Base-by-base conservation (phyloP, 2,888 invertebrate genomes). In the Heliconius hortense region DNA sequence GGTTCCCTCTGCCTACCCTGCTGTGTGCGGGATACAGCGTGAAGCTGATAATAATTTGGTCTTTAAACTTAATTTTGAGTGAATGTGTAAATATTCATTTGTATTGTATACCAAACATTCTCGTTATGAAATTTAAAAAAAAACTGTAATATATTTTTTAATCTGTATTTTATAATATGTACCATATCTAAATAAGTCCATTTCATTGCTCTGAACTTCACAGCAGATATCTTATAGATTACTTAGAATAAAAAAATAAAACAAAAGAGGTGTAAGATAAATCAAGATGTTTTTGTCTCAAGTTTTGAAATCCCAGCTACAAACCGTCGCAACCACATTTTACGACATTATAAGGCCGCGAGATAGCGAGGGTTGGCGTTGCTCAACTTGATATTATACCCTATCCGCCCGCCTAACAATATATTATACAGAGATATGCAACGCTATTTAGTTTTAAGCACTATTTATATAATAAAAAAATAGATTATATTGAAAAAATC, bases 291-390 rank as follows among this genome's bases (percentile, higher is more conserved):
- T 60, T 71, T 71, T 71, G 59, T 60, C 63, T 62, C 31, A 60
- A 73, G 59, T 59, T 73, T 56, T 60, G 60, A 68, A 48, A 60
- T 43, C 48, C 48, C 39, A 71, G 71, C 71, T 39, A 68, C 59
- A 74, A 63, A 53, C 43, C 48, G 62, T 60, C 60, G 53, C 62
- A 56, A 35, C 35, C 69, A 53, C 35, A 69, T 74, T 74, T 74
- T 63, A 74, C 63, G 74, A 74, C 35, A 39, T 63, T 69, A 69
- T 63, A 63, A 63, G 53, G 69, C 63, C 63, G 53, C 53, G 69
- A 69, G 69, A 70, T 53, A 53, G 68, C 56, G 56, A 28, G 67
- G 67, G 48, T 74, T 69, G 69, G 48, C 53, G 48, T 53, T 62
- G 18, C 48, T 70, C 10, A 24, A 48, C 69, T 28, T 48, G 62